Evolutionary conservation across 1,140 invertebrate species (phyloP), one percentile per base, ranked within the genome.

Genomic region (Homalodisca vitripennis): DNA sequence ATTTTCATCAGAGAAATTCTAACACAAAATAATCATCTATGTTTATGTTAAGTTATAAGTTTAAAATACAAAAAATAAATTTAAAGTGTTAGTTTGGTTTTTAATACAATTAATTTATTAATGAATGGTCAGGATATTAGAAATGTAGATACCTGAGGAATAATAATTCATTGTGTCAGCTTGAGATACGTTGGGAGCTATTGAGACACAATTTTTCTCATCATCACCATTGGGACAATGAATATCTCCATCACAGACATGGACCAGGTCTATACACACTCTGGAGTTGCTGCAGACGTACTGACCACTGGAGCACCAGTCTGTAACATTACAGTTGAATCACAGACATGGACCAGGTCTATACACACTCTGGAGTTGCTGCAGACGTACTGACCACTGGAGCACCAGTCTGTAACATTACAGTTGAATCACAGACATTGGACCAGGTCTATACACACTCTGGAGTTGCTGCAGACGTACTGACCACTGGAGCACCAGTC

Each of bases 211-310:
- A 67, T 88, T 87, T 48, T 85, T 85, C 78, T 95, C 93, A 78
- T 96, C 93, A 76, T 93, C 92, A 0, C 88, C 89, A 65, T 87
- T 82, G 0, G 88, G 90, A 81, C 93, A 96, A 75, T 95, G 90
- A 24, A 84, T 82, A 10, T 81, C 79, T 0, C 89, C 89, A 78
- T 95, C 89, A 79, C 92, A 94, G 31, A 92, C 85, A 71, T 83
- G 84, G 0, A 74, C 77, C 73, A 82, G 83, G 51, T 90, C 84
- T 1, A 92, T 81, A 76, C 92, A 93, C 64, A 84, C 81, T 70
- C 84, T 83, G 12, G 86, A 88, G 74, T 88, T 90, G 0, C 87
- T 84, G 75, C 92, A 93, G 6, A 92, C 87, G 73, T 89, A 91
- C 75, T 92, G 87, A 0, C 84, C 85, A 22, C 88, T 84, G 66